These are phyloP conservation scores for Stichodactyla helianthus DNA, from an alignment of 64 coral and sea anemone genomes.

Conservation along the genomic window DNA sequence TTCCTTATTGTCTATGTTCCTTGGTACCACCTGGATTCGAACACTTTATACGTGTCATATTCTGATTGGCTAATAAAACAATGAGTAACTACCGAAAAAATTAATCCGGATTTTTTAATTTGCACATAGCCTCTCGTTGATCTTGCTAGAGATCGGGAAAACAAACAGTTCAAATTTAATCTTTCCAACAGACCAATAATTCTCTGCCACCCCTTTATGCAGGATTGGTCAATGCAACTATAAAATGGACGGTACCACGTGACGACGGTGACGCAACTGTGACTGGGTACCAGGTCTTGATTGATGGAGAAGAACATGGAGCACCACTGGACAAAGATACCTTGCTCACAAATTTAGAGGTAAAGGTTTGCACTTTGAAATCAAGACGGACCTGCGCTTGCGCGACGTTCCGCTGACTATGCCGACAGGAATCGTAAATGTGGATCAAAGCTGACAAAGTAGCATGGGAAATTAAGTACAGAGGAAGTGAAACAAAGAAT, in stretches of 20 bases:
- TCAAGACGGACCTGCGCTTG: background rate
- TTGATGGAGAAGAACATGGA: conserved; percentile 38
- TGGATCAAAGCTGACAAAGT: background rate
- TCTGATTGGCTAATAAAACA: no score
- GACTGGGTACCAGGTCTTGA: conserved; percentile 64
- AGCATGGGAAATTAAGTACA: no score
- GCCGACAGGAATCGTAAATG: background rate
- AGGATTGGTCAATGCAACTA: background rate
- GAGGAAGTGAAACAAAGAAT: no score
- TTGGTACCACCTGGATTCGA: no score
- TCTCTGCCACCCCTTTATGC: background rate
- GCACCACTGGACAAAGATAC: conserved; percentile 24
- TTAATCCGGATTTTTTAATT: no score
- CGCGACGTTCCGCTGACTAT: no score
- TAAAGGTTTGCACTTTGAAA: background rate
- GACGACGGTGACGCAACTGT: conserved; percentile 82
- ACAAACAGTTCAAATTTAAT: no score
- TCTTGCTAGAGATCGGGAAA: no score
- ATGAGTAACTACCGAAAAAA: no score
- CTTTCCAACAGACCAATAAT: background rate
- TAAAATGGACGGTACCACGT: conserved; percentile 51
- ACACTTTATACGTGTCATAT: no score
- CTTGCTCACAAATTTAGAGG: conserved; percentile 42
- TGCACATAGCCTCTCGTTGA: no score
- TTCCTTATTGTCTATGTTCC: no score